Base-by-base conservation (phyloP, 2,888 invertebrate genomes). In the Hirtodrosophila duncani region DNA sequence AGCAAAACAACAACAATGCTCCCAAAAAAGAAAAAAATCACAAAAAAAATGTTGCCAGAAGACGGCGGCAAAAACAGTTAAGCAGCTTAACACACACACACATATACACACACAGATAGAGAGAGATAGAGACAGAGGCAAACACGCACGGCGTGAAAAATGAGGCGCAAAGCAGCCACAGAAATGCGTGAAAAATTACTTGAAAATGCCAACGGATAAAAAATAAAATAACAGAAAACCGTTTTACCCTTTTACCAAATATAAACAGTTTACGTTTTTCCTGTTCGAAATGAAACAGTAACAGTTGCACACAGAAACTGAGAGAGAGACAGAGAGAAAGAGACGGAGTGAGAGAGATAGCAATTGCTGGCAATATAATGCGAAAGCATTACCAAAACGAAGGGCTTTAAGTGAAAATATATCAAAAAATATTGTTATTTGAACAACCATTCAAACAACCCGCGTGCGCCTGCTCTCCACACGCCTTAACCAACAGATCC, bases 131-230 rank as follows among this genome's bases (percentile, higher is more conserved):
- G n/a, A n/a, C n/a, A n/a, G n/a, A n/a, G n/a, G n/a, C n/a, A n/a
- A n/a, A n/a, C n/a, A n/a, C n/a, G n/a, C n/a, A n/a, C n/a, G 57
- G 57, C 44, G 67, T 74, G 70, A 81, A 81, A 74, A 74, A 74
- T 74, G 79, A 74, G 68, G 67, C 70, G 70, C 75, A 78, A 78
- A 74, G 78, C 81, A 78, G 79, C 81, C 81, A 70, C 74, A 78
- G 75, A 81, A 80, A 81, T 74, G 81, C 79, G 78, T 81, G 79
- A 81, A 80, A 74, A 74, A 80, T 72, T 80, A 72, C 81, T 80
- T 77, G 62, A 65, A 80, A 72, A 72, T 68, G 62, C 81, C 74
- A 77, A 42, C 68, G 74, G 69, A 80, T 80, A 72, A 80, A 77
- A 65, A 61, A 34, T 49, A 52, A 60, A 17, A 33, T 6, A 26